Base-by-base conservation (phyloP, 1,140 invertebrate genomes). In the Trichogramma pretiosum region DNA sequence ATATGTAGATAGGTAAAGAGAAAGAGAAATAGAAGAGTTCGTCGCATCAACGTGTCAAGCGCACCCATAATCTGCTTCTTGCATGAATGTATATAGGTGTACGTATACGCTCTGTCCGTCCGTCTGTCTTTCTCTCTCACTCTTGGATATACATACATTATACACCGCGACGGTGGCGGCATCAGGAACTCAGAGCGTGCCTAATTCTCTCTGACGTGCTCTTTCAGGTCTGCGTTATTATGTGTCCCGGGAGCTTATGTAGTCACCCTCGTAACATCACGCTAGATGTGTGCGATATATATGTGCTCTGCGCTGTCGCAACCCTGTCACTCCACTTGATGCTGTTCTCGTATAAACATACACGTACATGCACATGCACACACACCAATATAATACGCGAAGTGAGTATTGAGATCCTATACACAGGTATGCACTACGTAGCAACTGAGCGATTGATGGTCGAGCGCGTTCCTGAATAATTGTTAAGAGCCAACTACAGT, bases 201-300 rank as follows among this genome's bases (percentile, higher is more conserved):
- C 56, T 63, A 63, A 62, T 63, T 62, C 57, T 48, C 53, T 55
- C 48, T 55, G 61, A 63, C 58, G 34, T 56, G 56, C 44, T 57
- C 58, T 63, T 63, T 61, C 60, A 42, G 54, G 56, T 60, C 52
- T 48, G 47, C 33, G 55, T 57, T 57, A 57, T 50, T 55, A 53
- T 53, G 53, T 46, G 50, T 53, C 48, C 43, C 33, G 45, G 30
- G 34, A n/a, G n/a, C n/a, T n/a, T n/a, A n/a, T n/a, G n/a, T n/a
- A n/a, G n/a, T n/a, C n/a, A n/a, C n/a, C n/a, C n/a, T n/a, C n/a
- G n/a, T n/a, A n/a, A n/a, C n/a, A n/a, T n/a, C n/a, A n/a, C n/a
- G n/a, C n/a, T n/a, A n/a, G n/a, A n/a, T n/a, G n/a, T n/a, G n/a
- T n/a, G n/a, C n/a, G n/a, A n/a, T n/a, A n/a, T n/a, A n/a, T n/a